Percentiles rank a stretch among this genome's conserved stretches.
These are phyloP conservation scores for Conomelus anceps DNA, from an alignment of 2,888 invertebrate species.

Conservation along the genomic window DNA sequence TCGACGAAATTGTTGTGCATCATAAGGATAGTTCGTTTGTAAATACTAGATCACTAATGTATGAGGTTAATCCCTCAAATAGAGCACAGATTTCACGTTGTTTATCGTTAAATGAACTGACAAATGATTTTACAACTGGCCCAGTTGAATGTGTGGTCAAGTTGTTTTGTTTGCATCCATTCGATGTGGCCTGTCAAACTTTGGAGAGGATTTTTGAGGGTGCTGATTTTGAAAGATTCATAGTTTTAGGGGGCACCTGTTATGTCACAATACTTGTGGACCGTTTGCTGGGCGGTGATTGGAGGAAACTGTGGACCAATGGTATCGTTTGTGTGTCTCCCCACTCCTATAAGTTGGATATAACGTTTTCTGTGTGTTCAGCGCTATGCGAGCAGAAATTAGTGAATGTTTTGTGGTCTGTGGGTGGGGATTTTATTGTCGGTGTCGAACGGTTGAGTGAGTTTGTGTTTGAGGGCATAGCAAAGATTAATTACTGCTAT, in stretches of 20 bases:
- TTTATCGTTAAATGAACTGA: background rate
- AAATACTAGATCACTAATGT: too few relatives aligned
- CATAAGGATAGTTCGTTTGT: too few relatives aligned
- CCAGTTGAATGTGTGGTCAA: background rate
- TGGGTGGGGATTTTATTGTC: constrained; percentile 39
- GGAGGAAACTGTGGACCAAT: constrained; percentile 24
- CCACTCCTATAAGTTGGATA: constrained; percentile 39
- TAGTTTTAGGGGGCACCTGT: background rate
- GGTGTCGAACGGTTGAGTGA: constrained; percentile 38
- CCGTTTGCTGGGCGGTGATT: constrained; percentile 8
- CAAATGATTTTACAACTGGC: background rate
- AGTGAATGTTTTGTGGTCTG: constrained; percentile 38
- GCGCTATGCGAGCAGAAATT: constrained; percentile 36
- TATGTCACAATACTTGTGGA: background rate
- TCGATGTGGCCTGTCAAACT: background rate
- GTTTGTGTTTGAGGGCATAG: constrained; percentile 37
- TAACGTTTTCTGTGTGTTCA: constrained; percentile 37
- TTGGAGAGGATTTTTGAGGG: background rate
- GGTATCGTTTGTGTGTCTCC: constrained; percentile 32
- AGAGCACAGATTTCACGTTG: too few relatives aligned
- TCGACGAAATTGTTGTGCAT: background rate
- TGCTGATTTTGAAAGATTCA: background rate
- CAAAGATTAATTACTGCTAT: constrained; percentile 39
- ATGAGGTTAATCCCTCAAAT: too few relatives aligned
- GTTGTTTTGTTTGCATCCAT: background rate